These are phyloP conservation scores for Amphiprion ocellaris DNA, from an alignment of 2,113 vertebrate species.

Conservation along the genomic window DNA sequence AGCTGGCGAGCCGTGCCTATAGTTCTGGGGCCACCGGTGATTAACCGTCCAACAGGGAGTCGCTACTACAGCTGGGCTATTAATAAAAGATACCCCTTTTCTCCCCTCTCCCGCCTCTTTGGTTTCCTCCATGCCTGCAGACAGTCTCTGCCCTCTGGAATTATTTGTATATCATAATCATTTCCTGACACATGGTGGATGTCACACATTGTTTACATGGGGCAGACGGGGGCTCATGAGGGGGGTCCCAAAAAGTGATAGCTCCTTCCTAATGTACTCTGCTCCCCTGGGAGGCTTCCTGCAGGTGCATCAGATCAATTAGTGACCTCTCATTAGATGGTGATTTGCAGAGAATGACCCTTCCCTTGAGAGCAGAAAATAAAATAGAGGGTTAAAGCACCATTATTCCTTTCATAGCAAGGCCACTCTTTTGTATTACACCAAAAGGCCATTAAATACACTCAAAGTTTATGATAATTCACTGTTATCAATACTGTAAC, in stretches of 20 bases:
- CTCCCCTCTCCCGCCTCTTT: constrained; percentile 54
- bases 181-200: constrained; percentile 71
- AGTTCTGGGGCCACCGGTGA: constrained; percentile 84
- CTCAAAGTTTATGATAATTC: constrained; percentile 37
- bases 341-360: constrained; percentile 66
- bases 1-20: constrained; percentile 78
- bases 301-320: constrained; percentile 81
- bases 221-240: constrained; percentile 22
- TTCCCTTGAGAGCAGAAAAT: constrained; percentile 61
- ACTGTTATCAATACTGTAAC: background rate
- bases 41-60: constrained; percentile 83
- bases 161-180: constrained; percentile 75
- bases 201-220: constrained; percentile 69
- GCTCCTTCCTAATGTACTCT: constrained; percentile 44
- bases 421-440: constrained; percentile 44
- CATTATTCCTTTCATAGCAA: constrained; percentile 49
- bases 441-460: background rate
- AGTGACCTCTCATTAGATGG: constrained; percentile 80
- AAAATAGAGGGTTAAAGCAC: constrained; percentile 45
- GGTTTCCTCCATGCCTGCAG: constrained; percentile 54
- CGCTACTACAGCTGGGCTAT: constrained; percentile 84
- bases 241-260: constrained; percentile 30
- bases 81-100: constrained; percentile 84
- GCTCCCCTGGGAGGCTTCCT: constrained; percentile 56
- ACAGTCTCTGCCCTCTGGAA: constrained; percentile 63